phyloP scores from a whole-genome alignment of 2,113 vertebrate species.

The Typhlomys cinereus region DNA sequence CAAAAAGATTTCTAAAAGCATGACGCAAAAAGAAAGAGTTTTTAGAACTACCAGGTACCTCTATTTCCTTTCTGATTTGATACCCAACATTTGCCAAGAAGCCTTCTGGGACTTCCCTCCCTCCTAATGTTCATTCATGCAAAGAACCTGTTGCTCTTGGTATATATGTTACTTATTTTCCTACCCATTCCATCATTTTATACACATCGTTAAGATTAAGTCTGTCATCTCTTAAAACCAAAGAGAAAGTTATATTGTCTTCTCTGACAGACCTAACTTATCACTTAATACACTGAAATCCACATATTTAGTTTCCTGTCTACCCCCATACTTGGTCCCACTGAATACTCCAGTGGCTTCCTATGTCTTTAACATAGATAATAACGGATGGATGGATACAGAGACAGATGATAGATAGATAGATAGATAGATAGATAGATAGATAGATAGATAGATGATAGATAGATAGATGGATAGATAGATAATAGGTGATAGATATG shows the following conservation, averaged over 20 bases:
- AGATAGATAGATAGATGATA: no score
- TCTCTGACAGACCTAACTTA: not conserved
- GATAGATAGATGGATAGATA: no score
- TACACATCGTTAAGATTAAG: not conserved
- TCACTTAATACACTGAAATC: not conserved
- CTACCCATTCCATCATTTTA: not conserved
- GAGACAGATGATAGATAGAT: no score
- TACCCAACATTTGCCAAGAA: not conserved
- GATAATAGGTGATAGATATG: no score
- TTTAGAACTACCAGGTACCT: not conserved
- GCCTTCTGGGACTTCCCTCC: rapidly evolving
- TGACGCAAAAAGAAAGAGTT: not conserved
- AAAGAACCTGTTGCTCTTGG: not conserved
- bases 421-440: no score
- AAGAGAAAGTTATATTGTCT: rapidly evolving
- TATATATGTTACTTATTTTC: not conserved
- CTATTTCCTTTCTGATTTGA: not conserved
- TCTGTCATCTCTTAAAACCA: not conserved
- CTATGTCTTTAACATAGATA: no score
- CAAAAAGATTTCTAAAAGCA: not conserved
- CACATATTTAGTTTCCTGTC: not conserved
- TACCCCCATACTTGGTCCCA: no score
- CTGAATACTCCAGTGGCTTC: no score
- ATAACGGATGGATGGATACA: no score
- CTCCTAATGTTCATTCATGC: not conserved